Evolutionary conservation across 92 coral and sea anemone species (phyloP).

Genomic region (Galaxea fascicularis): DNA sequence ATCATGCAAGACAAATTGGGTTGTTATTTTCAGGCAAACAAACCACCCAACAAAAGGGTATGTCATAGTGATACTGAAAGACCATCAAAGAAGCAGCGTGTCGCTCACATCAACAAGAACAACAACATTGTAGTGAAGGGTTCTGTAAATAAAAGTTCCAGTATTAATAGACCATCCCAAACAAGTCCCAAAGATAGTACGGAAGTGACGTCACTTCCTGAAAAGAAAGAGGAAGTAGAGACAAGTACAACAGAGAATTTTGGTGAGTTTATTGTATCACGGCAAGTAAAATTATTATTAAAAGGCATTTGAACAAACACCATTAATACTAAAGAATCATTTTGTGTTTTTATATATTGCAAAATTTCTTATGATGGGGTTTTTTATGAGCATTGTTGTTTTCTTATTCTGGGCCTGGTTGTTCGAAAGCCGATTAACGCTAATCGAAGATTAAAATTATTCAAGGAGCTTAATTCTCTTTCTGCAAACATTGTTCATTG

Average conservation of each 20-base stretch:
- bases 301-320: no score
- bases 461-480: no score
- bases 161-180: neutral
- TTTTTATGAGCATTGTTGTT: no score
- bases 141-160: slow-evolving; percentile 10
- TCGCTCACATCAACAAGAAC: slow-evolving; percentile 76
- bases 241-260: slow-evolving; percentile 10
- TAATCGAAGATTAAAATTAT: no score
- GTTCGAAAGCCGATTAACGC: no score
- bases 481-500: no score
- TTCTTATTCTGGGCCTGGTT: no score
- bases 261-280: neutral
- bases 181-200: neutral
- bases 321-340: no score
- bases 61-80: slow-evolving; percentile 57
- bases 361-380: no score
- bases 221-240: slow-evolving; percentile 29
- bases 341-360: no score
- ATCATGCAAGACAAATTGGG: neutral
- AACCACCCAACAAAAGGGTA: slow-evolving; percentile 39
- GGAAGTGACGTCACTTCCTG: neutral
- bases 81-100: slow-evolving; percentile 81
- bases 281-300: no score
- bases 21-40: slow-evolving; percentile 7
- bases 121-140: slow-evolving; percentile 56